Conservation (phyloP, 1,140 invertebrate species). For the Himalopsyche phryganea region DNA sequence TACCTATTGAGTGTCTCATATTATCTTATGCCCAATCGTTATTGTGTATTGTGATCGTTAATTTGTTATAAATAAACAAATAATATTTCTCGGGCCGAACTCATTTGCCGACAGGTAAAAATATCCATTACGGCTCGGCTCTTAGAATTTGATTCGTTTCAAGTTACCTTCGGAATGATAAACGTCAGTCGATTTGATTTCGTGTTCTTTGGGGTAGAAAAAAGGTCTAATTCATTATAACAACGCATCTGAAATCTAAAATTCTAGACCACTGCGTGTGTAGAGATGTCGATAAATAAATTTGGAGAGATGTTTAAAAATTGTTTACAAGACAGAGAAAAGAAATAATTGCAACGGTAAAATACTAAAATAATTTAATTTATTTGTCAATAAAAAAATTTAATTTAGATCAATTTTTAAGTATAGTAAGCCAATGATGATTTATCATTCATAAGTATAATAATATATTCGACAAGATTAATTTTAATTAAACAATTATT, state of each 20-base stretch:
- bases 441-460: too few species aligned
- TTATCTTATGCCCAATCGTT: neutral
- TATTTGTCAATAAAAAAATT: too few species aligned
- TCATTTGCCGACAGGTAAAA: neutral
- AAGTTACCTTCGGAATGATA: conserved; percentile 4
- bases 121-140: neutral
- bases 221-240: conserved; percentile 5
- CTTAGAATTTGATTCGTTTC: neutral
- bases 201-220: conserved; percentile 5
- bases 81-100: neutral
- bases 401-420: too few species aligned
- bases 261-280: neutral
- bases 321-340: too few species aligned
- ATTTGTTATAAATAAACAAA: conserved; percentile 1
- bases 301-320: too few species aligned
- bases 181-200: neutral
- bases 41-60: neutral
- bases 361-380: too few species aligned
- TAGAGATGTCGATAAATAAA: too few species aligned
- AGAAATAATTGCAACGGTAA: too few species aligned
- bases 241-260: neutral
- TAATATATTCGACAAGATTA: too few species aligned
- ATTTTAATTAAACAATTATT: too few species aligned
- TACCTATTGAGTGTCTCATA: too few species aligned
- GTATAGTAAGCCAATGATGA: too few species aligned